Percentiles rank a stretch among this genome's conserved stretches.
These are phyloP conservation scores for Tholera decimalis DNA, from an alignment of 2,888 invertebrate genomes.

Conservation along the genomic window DNA sequence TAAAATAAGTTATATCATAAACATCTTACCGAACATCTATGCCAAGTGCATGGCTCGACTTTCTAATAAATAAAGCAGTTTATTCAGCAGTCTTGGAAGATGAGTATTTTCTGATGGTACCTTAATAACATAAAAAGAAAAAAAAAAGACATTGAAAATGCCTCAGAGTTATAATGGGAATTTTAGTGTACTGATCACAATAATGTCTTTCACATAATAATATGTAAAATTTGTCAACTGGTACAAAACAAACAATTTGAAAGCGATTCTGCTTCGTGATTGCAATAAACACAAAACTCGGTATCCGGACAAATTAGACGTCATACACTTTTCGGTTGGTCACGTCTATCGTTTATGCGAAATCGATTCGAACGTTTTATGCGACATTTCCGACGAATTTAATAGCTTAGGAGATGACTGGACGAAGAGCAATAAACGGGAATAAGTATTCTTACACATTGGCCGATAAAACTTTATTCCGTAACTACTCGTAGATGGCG, in stretches of 20 bases:
- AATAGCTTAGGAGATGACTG: slow-evolving; percentile 88
- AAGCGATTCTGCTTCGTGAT: neutral
- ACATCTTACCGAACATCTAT: neutral
- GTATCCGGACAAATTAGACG: slow-evolving; percentile 80
- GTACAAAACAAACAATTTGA: neutral
- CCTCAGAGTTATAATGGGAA: neutral
- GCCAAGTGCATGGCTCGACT: neutral
- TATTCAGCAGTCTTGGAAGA: neutral
- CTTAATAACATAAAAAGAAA: neutral
- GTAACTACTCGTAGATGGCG: slow-evolving; percentile 73
- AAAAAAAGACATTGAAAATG: neutral
- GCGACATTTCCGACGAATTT: slow-evolving; percentile 89
- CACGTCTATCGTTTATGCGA: slow-evolving; percentile 90
- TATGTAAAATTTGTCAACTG: neutral
- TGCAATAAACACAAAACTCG: slow-evolving; percentile 65
- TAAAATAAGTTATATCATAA: neutral
- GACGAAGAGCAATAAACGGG: slow-evolving; percentile 87
- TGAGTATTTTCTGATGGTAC: neutral
- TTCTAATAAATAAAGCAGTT: neutral
- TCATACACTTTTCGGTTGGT: slow-evolving; percentile 81
- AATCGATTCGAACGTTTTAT: slow-evolving; percentile 90
- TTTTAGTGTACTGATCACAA: neutral
- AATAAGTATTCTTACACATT: slow-evolving; percentile 89
- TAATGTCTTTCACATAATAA: too few relatives aligned
- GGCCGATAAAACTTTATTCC: slow-evolving; percentile 85